Base-by-base conservation (phyloP, 1,140 invertebrate species). In the Aphaenogaster floridana region DNA sequence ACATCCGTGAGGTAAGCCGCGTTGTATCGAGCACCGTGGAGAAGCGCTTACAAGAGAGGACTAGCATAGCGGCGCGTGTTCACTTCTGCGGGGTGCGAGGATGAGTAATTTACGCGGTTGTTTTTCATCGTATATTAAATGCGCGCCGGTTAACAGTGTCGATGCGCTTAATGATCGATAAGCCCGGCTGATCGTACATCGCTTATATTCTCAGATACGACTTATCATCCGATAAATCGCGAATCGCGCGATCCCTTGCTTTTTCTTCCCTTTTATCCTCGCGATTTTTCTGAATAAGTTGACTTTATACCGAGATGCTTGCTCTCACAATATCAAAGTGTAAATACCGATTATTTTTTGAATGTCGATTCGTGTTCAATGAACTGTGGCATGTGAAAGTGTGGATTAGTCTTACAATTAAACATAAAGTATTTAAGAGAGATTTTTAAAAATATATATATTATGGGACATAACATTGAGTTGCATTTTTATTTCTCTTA, bases 121-220 rank as follows among this genome's bases (percentile, higher is more conserved):
- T 71, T 83, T 83, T 83, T 83, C 54, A 57, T 36, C 21, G 66
- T 59, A 59, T 72, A 72, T 83, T 72, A 83, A 72, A 72, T 17
- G 15, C 3, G 34, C 50, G 36, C 21, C 50, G 36, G 15, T 59
- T 59, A 64, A 69, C 36, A 36, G 50, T 66, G 15, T 72, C 54
- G 68, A 59, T 42, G 34, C 52, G 64, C 34, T 54, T 81, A 81
- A 81, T 83, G 66, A 83, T 72, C 66, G 21, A 72, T 83, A 83
- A 72, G 48, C 28, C n/a, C 42, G 15, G 48, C 21, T 54, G 68
- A 79, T 79, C 9, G 48, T 52, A 39, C 34, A 42, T 42, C 36
- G 36, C 50, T 83, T 45, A 21, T 72, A 61, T 61, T 77, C 21
- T 13, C 34, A 15, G n/a, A 4, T 45, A 77, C n/a, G 54, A 77